A percentile compares a stretch with the other conserved stretches of the same genome.
These are phyloP conservation scores for Tenthredo distinguenda DNA, from an alignment of 2,888 invertebrate genomes.

Conservation along the genomic window DNA sequence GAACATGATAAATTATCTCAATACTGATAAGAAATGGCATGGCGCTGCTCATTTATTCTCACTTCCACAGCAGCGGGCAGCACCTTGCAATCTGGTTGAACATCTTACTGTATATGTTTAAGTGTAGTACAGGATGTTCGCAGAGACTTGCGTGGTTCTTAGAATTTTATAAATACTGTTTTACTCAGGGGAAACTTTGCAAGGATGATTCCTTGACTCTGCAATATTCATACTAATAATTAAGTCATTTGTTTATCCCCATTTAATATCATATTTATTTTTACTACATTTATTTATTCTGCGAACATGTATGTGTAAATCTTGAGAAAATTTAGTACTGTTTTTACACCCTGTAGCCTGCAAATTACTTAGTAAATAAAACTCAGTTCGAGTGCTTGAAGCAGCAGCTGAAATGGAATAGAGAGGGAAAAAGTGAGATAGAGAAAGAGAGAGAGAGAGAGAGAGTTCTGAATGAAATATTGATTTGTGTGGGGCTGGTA, in stretches of 20 bases:
- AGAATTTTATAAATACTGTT: not conserved
- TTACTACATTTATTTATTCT: not conserved
- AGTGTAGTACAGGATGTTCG: conserved; percentile 36
- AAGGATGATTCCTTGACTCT: not conserved
- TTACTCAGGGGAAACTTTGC: not conserved
- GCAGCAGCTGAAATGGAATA: conserved; percentile 35
- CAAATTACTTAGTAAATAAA: conserved; percentile 16
- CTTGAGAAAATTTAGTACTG: not conserved
- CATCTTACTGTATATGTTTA: conserved; percentile 33
- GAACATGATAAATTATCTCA: conserved; percentile 14
- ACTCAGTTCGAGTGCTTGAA: conserved; percentile 7
- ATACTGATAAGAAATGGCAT: conserved; percentile 22
- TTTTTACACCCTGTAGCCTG: not conserved
- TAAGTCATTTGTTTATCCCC: not conserved
- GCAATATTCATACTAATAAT: not conserved
- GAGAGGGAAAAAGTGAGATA: conserved; percentile 21
- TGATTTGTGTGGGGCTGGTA: conserved; percentile 70
- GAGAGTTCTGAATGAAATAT: conserved; percentile 72
- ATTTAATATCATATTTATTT: not conserved
- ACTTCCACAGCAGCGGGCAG: not conserved
- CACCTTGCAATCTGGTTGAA: not conserved
- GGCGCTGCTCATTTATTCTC: not conserved
- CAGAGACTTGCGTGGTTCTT: not conserved
- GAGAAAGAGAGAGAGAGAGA: conserved; percentile 24
- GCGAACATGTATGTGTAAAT: not conserved